Evolutionary conservation across 2,797 vertebrate species (phyloP), one percentile per base, ranked within the genome.

Genomic region (Hippocampus kuda): DNA sequence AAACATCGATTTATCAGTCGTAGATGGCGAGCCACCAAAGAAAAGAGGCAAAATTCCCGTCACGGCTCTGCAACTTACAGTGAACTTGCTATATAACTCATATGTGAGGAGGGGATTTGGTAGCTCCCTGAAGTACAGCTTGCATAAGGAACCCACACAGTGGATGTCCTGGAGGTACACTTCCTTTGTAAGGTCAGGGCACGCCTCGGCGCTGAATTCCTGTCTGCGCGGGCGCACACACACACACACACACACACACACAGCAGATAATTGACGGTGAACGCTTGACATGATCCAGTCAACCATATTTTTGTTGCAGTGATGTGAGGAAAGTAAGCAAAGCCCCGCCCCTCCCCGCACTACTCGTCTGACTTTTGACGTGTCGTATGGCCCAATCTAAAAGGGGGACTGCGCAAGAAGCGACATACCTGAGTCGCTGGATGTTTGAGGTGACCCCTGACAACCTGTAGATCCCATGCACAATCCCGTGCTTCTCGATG

Each of bases 111-210:
- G 93, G 41, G 97, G 97, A 85, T 95, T 97, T 81, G 97, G 97
- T 27, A 99, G 91, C 77, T 99, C 97, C 83, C 97, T 92, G 89
- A 99, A 99, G 89, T 98, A 99, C 67, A 98, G 91, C 86, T 98
- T 98, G 88, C 96, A 99, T 80, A 98, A 92, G 2, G 97, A 99
- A 70, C 96, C 95, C 87, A 98, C 97, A 22, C 96, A 97, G 92
- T 99, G 97, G 89, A 99, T 98, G 88, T 99, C 97, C 92, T 99
- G 97, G 76, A 98, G 94, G 89, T 98, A 99, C 85, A 98, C 92
- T 92, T 99, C 96, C 84, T 92, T 94, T 56, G 94, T 98, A 85
- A 99, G 92, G 87, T 98, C 95, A 73, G 96, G 96, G 84, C 93
- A 93, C 84, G 92, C 93, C 86, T 98, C 96, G 27, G 94, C 93